Evolutionary conservation across 2,113 vertebrate species (phyloP).

Genomic region (Ammospiza caudacuta): DNA sequence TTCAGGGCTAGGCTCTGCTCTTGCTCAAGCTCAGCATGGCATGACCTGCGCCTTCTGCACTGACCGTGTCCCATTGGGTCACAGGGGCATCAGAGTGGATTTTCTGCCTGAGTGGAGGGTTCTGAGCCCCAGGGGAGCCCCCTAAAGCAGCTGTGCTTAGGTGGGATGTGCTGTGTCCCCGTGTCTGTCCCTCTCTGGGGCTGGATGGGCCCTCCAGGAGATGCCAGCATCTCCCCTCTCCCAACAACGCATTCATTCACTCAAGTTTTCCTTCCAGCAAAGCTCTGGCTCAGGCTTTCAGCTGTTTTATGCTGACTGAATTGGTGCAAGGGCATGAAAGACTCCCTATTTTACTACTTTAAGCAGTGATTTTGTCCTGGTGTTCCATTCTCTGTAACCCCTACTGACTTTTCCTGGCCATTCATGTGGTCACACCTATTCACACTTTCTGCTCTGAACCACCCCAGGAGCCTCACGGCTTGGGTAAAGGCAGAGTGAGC

Average conservation of each 20-base stretch:
- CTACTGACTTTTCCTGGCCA: background rate
- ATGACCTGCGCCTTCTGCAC: background rate
- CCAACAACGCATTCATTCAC: background rate
- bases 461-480: background rate
- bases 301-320: background rate
- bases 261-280: background rate
- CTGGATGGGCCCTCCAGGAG: background rate
- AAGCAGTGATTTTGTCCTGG: background rate
- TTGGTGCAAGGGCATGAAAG: background rate
- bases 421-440: accelerated
- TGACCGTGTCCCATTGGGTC: accelerated
- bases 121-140: background rate
- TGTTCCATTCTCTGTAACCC: background rate
- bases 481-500: background rate
- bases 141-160: accelerated
- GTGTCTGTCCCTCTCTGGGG: background rate
- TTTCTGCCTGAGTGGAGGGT: background rate
- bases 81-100: background rate
- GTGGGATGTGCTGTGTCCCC: accelerated
- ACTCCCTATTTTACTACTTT: background rate
- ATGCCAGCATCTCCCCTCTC: background rate
- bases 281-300: background rate
- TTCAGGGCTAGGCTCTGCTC: background rate
- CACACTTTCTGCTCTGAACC: background rate
- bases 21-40: accelerated